Percentiles rank a stretch among this genome's conserved stretches.
These are phyloP conservation scores for Baryphthengus martii DNA, from an alignment of 2,113 vertebrate genomes.

Conservation along the genomic window DNA sequence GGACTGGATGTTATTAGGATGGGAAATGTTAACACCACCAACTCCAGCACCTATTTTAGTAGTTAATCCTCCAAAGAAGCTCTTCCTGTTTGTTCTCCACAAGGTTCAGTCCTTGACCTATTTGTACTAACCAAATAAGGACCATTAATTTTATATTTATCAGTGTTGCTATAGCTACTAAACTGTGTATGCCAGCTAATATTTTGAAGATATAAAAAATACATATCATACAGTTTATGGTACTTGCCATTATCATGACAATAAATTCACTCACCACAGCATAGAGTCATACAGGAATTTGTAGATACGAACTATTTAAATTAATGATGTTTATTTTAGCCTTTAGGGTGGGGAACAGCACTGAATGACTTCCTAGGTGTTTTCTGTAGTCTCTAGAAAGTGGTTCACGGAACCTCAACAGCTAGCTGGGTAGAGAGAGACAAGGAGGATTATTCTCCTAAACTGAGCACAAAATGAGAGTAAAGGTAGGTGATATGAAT, in stretches of 20 bases:
- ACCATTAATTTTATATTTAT: conserved; percentile 22
- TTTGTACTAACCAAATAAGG: not conserved
- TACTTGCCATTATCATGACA: not conserved
- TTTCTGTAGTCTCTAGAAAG: not conserved
- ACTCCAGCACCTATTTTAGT: not conserved
- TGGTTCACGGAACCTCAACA: not conserved
- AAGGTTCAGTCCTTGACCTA: not conserved
- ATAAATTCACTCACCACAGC: not conserved
- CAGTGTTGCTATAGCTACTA: not conserved
- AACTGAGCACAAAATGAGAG: not conserved
- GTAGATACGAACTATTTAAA: not conserved
- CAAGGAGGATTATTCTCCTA: not conserved
- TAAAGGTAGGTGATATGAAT: not conserved
- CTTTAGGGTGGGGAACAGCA: not conserved
- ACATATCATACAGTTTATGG: not conserved
- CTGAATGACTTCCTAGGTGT: not conserved
- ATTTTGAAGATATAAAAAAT: not conserved
- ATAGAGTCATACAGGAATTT: not conserved
- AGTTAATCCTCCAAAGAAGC: not conserved
- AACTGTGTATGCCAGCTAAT: not conserved
- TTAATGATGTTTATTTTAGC: not conserved
- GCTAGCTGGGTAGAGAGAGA: not conserved
- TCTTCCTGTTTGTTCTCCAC: not conserved
- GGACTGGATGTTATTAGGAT: not conserved
- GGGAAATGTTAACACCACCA: not conserved